Conservation (phyloP, 2,888 invertebrate genomes). For the Lasioglossum calceatum region DNA sequence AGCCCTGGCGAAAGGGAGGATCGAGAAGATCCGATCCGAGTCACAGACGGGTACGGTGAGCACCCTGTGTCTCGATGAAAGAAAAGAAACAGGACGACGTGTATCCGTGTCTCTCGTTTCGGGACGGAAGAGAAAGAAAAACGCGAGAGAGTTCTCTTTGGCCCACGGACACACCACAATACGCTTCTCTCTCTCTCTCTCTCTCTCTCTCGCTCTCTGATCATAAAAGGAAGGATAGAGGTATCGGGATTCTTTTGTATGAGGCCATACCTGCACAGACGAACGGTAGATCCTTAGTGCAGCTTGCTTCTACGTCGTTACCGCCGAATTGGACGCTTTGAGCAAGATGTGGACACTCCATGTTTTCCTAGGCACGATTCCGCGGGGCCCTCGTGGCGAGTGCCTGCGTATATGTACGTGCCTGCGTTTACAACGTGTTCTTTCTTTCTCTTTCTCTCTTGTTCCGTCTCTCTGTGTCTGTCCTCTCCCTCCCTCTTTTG, state of each 20-base stretch:
- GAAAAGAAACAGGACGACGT: slow-evolving; percentile 27
- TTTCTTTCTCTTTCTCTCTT: slow-evolving; percentile 57
- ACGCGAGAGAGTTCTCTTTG: slow-evolving; percentile 1
- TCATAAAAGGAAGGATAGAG: slow-evolving; percentile 35
- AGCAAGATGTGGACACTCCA: slow-evolving; percentile 90
- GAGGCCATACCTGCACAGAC: slow-evolving; percentile 87
- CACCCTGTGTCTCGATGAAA: slow-evolving; percentile 13
- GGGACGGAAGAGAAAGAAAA: slow-evolving; percentile 32
- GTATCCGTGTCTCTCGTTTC: slow-evolving; percentile 8
- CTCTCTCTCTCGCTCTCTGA: background rate
- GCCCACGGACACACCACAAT: background rate
- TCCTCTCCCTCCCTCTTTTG: background rate
- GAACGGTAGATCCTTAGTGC: slow-evolving; percentile 86
- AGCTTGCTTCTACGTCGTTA: slow-evolving; percentile 80
- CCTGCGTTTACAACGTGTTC: slow-evolving; percentile 67
- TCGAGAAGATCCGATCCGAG: slow-evolving; percentile 29
- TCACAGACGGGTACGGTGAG: background rate
- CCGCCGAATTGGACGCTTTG: slow-evolving; percentile 86
- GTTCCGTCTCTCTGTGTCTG: slow-evolving; percentile 55
- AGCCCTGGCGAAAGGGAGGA: slow-evolving; percentile 31
- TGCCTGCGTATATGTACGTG: slow-evolving; percentile 64
- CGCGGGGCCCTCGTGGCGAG: slow-evolving; percentile 74
- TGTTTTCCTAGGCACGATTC: slow-evolving; percentile 80
- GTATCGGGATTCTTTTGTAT: slow-evolving; percentile 39
- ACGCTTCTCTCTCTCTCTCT: background rate